Conservation (phyloP, 2,888 invertebrate species). For the Marronus borbonicus region DNA sequence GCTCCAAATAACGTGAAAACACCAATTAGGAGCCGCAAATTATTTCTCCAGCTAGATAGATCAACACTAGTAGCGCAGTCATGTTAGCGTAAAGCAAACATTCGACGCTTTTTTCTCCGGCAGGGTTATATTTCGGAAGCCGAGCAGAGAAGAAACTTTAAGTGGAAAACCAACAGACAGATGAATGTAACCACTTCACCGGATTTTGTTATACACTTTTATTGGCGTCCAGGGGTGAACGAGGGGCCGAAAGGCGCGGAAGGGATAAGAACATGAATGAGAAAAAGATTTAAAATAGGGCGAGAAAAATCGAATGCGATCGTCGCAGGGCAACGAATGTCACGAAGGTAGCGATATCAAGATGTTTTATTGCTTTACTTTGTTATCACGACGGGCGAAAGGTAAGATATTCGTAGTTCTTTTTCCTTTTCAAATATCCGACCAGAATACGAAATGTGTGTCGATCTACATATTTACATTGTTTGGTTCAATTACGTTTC, state of each 20-base stretch:
- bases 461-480: not conserved
- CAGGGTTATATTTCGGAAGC: not conserved
- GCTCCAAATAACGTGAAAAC: too few species aligned
- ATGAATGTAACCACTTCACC: conserved; percentile 49
- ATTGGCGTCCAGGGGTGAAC: conserved; percentile 46
- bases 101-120: not conserved
- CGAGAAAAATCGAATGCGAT: conserved; percentile 42
- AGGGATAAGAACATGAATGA: conserved; percentile 36
- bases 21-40: conserved; percentile 12
- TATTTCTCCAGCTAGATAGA: conserved; percentile 18
- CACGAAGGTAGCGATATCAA: conserved; percentile 33
- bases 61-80: not conserved
- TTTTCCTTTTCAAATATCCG: conserved; percentile 6
- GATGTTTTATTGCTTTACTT: conserved; percentile 43
- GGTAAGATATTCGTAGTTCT: conserved; percentile 9
- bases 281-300: conserved; percentile 42
- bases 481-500: not conserved
- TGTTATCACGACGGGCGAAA: conserved; percentile 29
- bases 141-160: conserved; percentile 12
- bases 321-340: conserved; percentile 41
- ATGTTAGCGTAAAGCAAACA: conserved; percentile 17
- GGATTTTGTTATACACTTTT: conserved; percentile 49
- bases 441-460: not conserved
- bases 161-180: conserved; percentile 46
- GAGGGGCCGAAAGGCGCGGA: conserved; percentile 24